A percentile compares a stretch with the other conserved stretches of the same genome.
Evolutionary conservation across 1,140 invertebrate genomes (phyloP).

Genomic region (Lucilia cuprina): DNA sequence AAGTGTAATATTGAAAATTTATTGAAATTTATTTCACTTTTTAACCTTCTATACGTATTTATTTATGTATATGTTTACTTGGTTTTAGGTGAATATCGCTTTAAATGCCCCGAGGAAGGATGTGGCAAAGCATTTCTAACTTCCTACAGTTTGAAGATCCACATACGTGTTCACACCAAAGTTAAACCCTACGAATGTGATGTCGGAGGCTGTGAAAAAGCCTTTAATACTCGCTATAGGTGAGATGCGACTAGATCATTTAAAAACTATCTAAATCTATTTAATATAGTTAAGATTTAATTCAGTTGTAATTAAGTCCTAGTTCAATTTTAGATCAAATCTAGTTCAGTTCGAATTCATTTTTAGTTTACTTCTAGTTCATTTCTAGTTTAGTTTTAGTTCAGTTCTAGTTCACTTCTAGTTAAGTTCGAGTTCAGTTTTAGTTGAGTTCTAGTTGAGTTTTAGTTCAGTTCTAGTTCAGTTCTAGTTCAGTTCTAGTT

Average conservation of each 20-base stretch:
- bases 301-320: too few relatives aligned
- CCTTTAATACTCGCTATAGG: conserved; percentile 93
- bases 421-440: too few relatives aligned
- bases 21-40: background rate
- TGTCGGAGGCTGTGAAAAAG: conserved; percentile 83
- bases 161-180: conserved; percentile 93
- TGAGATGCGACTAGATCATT: conserved; percentile 42
- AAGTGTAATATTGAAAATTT: conserved; percentile 44
- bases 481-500: too few relatives aligned
- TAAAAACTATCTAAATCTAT: too few relatives aligned
- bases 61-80: background rate
- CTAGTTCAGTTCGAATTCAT: too few relatives aligned
- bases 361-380: too few relatives aligned
- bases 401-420: too few relatives aligned
- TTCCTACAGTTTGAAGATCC: conserved; percentile 94
- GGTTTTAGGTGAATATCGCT: conserved; percentile 87
- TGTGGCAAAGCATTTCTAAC: conserved; percentile 95
- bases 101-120: conserved; percentile 85
- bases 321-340: too few relatives aligned
- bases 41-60: background rate
- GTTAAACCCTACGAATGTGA: conserved; percentile 88
- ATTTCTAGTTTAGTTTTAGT: too few relatives aligned
- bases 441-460: too few relatives aligned
- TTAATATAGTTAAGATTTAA: too few relatives aligned
- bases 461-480: too few relatives aligned